These are phyloP conservation scores for Protomyctophum bolini DNA, from an alignment of 2,113 vertebrate genomes.

Conservation along the genomic window DNA sequence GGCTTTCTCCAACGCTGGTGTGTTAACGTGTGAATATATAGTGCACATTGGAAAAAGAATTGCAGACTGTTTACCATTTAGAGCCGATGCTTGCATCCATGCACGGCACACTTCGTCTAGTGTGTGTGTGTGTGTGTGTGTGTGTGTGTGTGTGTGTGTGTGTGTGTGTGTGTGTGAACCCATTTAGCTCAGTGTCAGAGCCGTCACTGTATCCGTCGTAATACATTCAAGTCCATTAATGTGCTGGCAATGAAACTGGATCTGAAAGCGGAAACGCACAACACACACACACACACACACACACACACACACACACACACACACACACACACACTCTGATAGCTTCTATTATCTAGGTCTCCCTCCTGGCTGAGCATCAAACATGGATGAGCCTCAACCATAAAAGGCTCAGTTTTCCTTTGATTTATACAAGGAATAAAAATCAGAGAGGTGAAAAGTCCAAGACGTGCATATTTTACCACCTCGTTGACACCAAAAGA, in stretches of 20 bases:
- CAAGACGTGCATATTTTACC: constrained; percentile 74
- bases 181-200: constrained; percentile 53
- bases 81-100: no score
- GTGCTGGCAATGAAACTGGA: constrained; percentile 49
- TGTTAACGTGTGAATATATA: no score
- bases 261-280: constrained; percentile 13
- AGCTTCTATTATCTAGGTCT: constrained; percentile 76
- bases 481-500: constrained; percentile 69
- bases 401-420: constrained; percentile 76
- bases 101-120: no score
- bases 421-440: constrained; percentile 79
- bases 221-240: constrained; percentile 60
- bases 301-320: background rate
- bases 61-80: no score
- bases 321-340: constrained; percentile 53
- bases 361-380: constrained; percentile 78
- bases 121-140: background rate
- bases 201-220: constrained; percentile 36
- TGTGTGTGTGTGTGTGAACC: constrained; percentile 31
- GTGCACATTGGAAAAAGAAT: no score
- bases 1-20: no score
- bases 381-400: constrained; percentile 77
- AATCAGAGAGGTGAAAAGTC: constrained; percentile 76
- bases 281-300: constrained; percentile 25
- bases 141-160: constrained; percentile 7